Evolutionary conservation across 2,113 vertebrate species (phyloP).

Genomic region (Ellobius talpinus): DNA sequence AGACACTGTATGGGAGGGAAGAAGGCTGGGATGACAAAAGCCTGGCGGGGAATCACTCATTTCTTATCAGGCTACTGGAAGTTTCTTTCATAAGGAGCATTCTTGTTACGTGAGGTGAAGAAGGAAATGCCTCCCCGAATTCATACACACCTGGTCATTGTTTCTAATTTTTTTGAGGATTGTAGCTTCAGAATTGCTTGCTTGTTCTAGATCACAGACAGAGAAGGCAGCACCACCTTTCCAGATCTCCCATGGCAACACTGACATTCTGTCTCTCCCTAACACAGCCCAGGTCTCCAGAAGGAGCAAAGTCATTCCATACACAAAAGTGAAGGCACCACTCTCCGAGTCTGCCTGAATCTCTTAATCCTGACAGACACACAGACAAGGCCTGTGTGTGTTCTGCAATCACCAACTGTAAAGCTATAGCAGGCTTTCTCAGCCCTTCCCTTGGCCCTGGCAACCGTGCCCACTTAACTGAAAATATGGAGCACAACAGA

Average conservation of each 20-base stretch:
- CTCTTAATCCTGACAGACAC: fast-evolving
- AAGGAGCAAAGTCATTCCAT: not conserved
- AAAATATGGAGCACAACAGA: conserved; percentile 30
- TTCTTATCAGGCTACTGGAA: not conserved
- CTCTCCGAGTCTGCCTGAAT: fast-evolving
- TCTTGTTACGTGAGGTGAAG: not conserved
- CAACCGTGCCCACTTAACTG: not conserved
- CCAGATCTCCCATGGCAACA: not conserved
- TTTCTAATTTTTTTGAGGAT: not conserved
- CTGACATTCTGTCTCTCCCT: fast-evolving
- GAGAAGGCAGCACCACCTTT: not conserved
- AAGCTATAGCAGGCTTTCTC: not conserved
- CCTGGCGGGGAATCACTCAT: not conserved
- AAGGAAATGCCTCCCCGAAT: not conserved
- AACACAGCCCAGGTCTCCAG: not conserved
- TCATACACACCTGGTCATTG: not conserved
- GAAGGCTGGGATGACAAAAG: no score
- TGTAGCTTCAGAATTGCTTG: not conserved
- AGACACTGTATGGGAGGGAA: fast-evolving
- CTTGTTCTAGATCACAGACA: not conserved
- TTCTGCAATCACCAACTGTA: not conserved
- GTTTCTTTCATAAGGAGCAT: not conserved
- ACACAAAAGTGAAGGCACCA: not conserved
- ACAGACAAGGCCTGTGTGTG: fast-evolving
- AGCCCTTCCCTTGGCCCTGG: not conserved